Percentiles rank a stretch among this genome's conserved stretches.
Evolutionary conservation across 2,888 invertebrate species (phyloP).

Genomic region (Cataglyphis altisquamis): DNA sequence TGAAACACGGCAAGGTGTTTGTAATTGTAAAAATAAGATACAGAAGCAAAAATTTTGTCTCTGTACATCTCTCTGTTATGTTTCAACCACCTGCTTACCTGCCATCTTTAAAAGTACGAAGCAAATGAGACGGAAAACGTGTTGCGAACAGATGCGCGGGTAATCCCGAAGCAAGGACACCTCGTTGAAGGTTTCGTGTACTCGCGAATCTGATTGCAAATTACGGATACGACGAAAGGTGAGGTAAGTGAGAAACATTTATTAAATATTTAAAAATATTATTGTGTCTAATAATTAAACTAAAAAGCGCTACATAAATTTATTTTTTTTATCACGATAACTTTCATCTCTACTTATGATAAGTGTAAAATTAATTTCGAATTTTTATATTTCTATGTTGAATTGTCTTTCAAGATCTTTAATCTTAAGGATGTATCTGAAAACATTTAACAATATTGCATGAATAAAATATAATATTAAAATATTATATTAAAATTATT

Average conservation of each 20-base stretch:
- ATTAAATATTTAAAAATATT: background rate
- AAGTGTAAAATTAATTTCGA: background rate
- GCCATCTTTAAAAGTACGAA: background rate
- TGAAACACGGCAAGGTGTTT: background rate
- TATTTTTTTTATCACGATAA: background rate
- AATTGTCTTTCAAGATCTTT: background rate
- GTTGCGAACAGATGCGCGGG: background rate
- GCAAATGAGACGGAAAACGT: conserved; percentile 9
- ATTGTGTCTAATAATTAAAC: background rate
- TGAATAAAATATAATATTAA: background rate
- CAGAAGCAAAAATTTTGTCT: background rate
- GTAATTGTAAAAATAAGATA: background rate
- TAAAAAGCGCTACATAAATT: background rate
- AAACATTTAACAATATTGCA: background rate
- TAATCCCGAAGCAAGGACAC: background rate
- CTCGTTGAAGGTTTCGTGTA: background rate
- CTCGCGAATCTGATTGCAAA: conserved; percentile 17
- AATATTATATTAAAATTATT: background rate
- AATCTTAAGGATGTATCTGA: background rate
- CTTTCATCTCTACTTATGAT: background rate
- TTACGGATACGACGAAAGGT: conserved; percentile 19
- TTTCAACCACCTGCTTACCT: conserved; percentile 6
- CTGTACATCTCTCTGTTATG: background rate
- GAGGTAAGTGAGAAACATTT: conserved; percentile 38
- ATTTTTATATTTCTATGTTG: too few species aligned